Conservation (phyloP, 2,797 vertebrate genomes). For the Ctenochaetus hawaiiensis region DNA sequence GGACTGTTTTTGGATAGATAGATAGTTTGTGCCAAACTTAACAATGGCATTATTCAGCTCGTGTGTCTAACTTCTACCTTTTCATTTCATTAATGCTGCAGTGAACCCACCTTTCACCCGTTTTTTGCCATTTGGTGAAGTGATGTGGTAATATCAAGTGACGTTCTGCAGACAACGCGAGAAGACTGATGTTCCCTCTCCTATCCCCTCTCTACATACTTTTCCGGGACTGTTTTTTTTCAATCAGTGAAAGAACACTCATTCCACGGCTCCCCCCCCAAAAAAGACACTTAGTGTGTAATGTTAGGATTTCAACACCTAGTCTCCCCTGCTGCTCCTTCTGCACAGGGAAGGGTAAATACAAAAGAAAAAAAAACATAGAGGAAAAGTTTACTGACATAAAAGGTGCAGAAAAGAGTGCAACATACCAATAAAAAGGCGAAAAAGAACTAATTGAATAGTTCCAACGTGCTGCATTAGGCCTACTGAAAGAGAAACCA, state of each 20-base stretch:
- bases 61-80: too few relatives aligned
- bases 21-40: too few relatives aligned
- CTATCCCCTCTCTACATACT: slow-evolving; percentile 28
- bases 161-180: slow-evolving; percentile 1
- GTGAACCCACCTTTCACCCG: neutral
- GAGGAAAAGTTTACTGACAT: neutral
- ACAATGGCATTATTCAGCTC: too few relatives aligned
- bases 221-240: slow-evolving; percentile 40
- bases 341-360: slow-evolving; percentile 52
- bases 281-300: slow-evolving; percentile 49
- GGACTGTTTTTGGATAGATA: neutral
- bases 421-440: neutral
- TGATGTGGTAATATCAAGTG: neutral
- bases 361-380: slow-evolving; percentile 12
- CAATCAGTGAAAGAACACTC: neutral
- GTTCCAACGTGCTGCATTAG: neutral
- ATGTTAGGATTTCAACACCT: slow-evolving; percentile 71
- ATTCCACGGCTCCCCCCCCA: slow-evolving; percentile 25
- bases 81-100: neutral
- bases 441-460: neutral
- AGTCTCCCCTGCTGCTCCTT: slow-evolving; percentile 25
- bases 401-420: neutral
- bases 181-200: neutral
- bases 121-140: neutral
- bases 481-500: neutral